Evolutionary conservation across 2,797 vertebrate species (phyloP).

Genomic region (Macrochelys suwanniensis): DNA sequence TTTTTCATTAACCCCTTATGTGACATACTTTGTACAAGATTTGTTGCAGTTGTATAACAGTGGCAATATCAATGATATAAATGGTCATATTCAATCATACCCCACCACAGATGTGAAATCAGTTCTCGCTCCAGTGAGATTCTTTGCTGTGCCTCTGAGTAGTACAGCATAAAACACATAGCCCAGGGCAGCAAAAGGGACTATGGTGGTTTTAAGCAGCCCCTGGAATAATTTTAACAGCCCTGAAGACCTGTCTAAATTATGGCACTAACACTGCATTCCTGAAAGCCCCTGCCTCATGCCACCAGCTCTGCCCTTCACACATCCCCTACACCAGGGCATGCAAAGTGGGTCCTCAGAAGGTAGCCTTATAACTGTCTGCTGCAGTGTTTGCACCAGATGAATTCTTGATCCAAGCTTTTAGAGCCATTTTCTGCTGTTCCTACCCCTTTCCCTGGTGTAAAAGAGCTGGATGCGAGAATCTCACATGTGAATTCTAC

Average conservation of each 20-base stretch:
- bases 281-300: background rate
- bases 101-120: no score
- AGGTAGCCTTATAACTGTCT: background rate
- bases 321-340: background rate
- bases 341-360: background rate
- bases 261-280: background rate
- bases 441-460: background rate
- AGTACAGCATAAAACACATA: background rate
- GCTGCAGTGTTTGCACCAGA: background rate
- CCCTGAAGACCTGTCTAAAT: background rate
- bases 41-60: no score
- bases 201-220: background rate
- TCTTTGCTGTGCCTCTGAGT: background rate
- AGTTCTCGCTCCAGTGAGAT: background rate
- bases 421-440: background rate
- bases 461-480: background rate
- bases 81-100: no score
- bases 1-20: no score
- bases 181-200: background rate
- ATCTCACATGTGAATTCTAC: background rate
- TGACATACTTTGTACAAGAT: no score
- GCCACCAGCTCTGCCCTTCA: background rate
- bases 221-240: background rate
- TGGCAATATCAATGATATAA: no score
- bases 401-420: background rate